Percentiles rank a stretch among this genome's conserved stretches.
phyloP scores from a whole-genome alignment of 2,113 vertebrate species.

The Grus americana region DNA sequence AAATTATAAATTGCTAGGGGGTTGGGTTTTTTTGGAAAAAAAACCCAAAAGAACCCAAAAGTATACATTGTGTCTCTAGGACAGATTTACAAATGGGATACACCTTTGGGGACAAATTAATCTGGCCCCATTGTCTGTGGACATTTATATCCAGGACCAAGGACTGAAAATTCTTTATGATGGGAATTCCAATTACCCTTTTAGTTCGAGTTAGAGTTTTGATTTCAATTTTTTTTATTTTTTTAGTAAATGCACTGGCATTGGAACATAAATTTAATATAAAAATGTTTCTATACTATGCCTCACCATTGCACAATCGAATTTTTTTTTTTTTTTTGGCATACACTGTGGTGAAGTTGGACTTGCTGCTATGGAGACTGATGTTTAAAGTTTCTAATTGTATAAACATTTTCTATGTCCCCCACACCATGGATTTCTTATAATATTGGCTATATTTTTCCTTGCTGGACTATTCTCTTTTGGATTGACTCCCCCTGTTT shows the following conservation, averaged over 20 bases:
- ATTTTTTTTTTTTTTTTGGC: constrained; percentile 70
- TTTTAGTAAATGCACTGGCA: constrained; percentile 83
- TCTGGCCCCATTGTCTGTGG: constrained; percentile 63
- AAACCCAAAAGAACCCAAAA: not conserved
- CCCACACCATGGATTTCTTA: constrained; percentile 83
- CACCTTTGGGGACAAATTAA: constrained; percentile 54
- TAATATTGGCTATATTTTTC: constrained; percentile 87
- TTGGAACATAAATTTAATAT: constrained; percentile 79
- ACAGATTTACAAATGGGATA: constrained; percentile 62
- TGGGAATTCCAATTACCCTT: constrained; percentile 72
- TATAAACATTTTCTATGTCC: constrained; percentile 85
- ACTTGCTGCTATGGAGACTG: constrained; percentile 82
- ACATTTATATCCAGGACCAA: constrained; percentile 69
- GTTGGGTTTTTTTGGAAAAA: constrained; percentile 1
- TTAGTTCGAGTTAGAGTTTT: constrained; percentile 81
- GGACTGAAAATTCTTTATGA: constrained; percentile 70
- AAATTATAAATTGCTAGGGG: constrained; percentile 46
- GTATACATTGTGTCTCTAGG: constrained; percentile 65
- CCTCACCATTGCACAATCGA: constrained; percentile 82
- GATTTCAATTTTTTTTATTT: constrained; percentile 81
- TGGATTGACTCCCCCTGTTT: constrained; percentile 87
- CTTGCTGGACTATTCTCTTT: constrained; percentile 86
- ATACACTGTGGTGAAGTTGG: constrained; percentile 82
- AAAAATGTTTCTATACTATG: constrained; percentile 81
- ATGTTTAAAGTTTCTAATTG: constrained; percentile 85